A percentile compares a stretch with the other conserved stretches of the same genome.
phyloP scores from a whole-genome alignment of 2,888 invertebrate species.

The Melangyna quadrimaculata region DNA sequence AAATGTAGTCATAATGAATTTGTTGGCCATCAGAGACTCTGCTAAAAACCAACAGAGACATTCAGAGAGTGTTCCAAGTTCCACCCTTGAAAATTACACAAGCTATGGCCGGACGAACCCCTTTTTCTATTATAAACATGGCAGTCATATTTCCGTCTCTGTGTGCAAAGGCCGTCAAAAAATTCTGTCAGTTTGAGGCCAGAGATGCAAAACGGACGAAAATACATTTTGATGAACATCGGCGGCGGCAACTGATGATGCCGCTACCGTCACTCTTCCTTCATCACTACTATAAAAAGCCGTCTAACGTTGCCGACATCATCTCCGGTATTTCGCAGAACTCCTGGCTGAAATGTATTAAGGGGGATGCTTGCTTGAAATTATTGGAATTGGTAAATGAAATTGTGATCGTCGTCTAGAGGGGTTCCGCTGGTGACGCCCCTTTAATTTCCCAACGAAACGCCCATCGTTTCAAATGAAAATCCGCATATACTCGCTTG shows the following conservation, averaged over 20 bases:
- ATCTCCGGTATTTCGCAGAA: conserved; percentile 51
- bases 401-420: conserved; percentile 71
- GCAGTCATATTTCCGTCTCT: conserved; percentile 67
- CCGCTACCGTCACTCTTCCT: background rate
- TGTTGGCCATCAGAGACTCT: conserved; percentile 16
- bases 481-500: conserved; percentile 54
- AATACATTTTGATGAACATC: conserved; percentile 1
- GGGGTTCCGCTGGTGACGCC: conserved; percentile 69
- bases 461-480: conserved; percentile 59
- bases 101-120: conserved; percentile 57
- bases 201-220: conserved; percentile 18
- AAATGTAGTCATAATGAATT: conserved; percentile 43
- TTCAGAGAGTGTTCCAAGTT: background rate
- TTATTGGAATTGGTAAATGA: conserved; percentile 52
- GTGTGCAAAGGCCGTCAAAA: conserved; percentile 42
- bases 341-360: background rate
- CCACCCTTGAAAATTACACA: conserved; percentile 51
- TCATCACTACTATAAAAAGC: background rate
- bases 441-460: conserved; percentile 61
- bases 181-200: conserved; percentile 16
- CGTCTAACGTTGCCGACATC: conserved; percentile 32
- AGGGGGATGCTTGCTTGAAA: conserved; percentile 1
- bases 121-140: conserved; percentile 51
- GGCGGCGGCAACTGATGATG: background rate
- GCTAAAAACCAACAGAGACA: background rate